Evolutionary conservation across 2,888 invertebrate genomes (phyloP).

Genomic region (Eurytoma californica): DNA sequence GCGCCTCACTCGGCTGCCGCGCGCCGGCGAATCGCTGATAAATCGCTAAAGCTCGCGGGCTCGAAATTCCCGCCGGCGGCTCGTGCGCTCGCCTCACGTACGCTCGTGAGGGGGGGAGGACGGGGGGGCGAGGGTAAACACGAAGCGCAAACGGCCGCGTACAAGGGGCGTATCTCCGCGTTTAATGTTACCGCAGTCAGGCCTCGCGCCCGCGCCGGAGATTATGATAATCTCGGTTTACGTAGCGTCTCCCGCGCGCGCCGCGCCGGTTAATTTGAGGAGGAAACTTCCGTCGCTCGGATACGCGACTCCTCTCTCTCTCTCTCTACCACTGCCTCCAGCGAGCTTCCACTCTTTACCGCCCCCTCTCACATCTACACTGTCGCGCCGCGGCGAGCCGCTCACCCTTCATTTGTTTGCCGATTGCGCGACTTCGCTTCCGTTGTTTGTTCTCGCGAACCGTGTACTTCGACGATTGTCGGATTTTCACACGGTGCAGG

Average conservation of each 20-base stretch:
- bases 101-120: constrained; percentile 54
- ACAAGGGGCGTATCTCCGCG: constrained; percentile 70
- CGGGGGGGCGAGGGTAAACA: constrained; percentile 10
- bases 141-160: neutral
- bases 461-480: too few relatives aligned
- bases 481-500: neutral
- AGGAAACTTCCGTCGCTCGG: constrained; percentile 70
- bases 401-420: constrained; percentile 31
- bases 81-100: constrained; percentile 45
- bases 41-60: constrained; percentile 38
- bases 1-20: constrained; percentile 16
- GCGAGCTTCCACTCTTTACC: constrained; percentile 3
- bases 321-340: constrained; percentile 55
- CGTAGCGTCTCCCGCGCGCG: constrained; percentile 59
- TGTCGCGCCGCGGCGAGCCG: neutral
- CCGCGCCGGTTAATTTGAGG: constrained; percentile 71
- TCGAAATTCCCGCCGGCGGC: constrained; percentile 39
- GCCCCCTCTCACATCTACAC: too few relatives aligned
- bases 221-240: constrained; percentile 75
- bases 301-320: constrained; percentile 64
- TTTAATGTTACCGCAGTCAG: constrained; percentile 73
- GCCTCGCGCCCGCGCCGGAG: constrained; percentile 68
- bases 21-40: constrained; percentile 28
- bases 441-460: too few relatives aligned
- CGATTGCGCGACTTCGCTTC: neutral